Evolutionary conservation across 2,888 invertebrate species (phyloP).

Genomic region (Tenthredo scrophulariae): DNA sequence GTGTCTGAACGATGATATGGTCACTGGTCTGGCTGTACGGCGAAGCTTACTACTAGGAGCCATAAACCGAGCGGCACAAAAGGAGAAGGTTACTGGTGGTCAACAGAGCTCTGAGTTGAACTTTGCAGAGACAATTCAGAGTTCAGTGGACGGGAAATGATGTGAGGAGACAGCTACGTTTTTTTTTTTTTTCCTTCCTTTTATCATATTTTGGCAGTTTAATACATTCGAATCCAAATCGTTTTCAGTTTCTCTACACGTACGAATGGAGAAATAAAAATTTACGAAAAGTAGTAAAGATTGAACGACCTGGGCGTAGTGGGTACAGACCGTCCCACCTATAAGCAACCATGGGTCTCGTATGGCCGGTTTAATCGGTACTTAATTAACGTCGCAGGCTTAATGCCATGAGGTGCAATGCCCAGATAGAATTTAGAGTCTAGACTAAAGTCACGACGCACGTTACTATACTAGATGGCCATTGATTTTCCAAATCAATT

Average conservation of each 20-base stretch:
- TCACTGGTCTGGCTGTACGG: slow-evolving; percentile 7
- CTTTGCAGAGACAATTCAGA: slow-evolving; percentile 13
- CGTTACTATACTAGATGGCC: neutral
- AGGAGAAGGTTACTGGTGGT: slow-evolving; percentile 33
- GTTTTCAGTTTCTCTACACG: neutral
- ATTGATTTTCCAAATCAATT: slow-evolving; percentile 55
- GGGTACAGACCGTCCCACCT: neutral
- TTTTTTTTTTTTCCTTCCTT: neutral
- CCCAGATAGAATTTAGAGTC: slow-evolving; percentile 19
- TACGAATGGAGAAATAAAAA: neutral
- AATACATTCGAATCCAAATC: neutral
- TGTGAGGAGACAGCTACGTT: neutral
- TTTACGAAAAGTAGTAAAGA: neutral
- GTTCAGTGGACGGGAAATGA: neutral
- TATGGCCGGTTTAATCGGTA: slow-evolving; percentile 10
- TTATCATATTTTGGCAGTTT: neutral
- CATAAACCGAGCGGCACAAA: slow-evolving; percentile 24
- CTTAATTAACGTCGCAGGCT: neutral
- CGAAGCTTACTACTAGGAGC: slow-evolving; percentile 7
- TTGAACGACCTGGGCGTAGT: neutral
- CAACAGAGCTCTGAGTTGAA: slow-evolving; percentile 18
- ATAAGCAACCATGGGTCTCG: neutral
- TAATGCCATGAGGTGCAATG: slow-evolving; percentile 27
- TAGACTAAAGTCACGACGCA: neutral
- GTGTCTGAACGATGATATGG: slow-evolving; percentile 23